These are phyloP conservation scores for Eulemur coronatus DNA, from an alignment of 2,797 vertebrate species.

Conservation along the genomic window DNA sequence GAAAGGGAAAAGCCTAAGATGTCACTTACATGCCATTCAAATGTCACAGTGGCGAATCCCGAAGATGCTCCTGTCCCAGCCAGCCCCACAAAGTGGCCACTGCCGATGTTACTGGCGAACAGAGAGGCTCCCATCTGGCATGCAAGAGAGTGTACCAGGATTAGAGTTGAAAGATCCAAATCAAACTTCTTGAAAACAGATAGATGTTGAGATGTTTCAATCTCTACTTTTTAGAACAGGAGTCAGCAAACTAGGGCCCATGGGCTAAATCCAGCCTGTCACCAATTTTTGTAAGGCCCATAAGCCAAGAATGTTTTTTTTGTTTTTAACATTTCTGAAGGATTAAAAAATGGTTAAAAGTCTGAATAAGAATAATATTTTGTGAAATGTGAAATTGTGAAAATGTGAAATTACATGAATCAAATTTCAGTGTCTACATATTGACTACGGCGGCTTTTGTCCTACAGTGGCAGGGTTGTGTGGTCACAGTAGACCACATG, in stretches of 20 bases:
- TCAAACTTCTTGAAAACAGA: not conserved
- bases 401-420: not conserved
- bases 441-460: not conserved
- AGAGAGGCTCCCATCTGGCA: constrained; percentile 95
- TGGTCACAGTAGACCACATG: not conserved
- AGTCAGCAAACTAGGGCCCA: accelerated
- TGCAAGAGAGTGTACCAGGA: not conserved
- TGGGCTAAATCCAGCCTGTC: not conserved
- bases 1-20: not conserved
- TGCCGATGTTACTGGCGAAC: constrained; percentile 98
- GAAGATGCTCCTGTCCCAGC: constrained; percentile 92
- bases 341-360: not conserved
- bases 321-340: not conserved
- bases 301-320: not conserved
- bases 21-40: constrained; percentile 96
- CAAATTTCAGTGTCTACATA: not conserved
- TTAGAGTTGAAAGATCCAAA: not conserved
- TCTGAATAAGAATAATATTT: not conserved
- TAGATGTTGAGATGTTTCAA: not conserved
- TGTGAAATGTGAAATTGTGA: not conserved
- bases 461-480: not conserved
- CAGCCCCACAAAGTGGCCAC: constrained; percentile 96
- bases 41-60: constrained; percentile 93
- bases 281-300: not conserved
- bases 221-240: not conserved